Evolutionary conservation across 1,140 invertebrate species (phyloP).

Genomic region (Rhopalosiphum padi): DNA sequence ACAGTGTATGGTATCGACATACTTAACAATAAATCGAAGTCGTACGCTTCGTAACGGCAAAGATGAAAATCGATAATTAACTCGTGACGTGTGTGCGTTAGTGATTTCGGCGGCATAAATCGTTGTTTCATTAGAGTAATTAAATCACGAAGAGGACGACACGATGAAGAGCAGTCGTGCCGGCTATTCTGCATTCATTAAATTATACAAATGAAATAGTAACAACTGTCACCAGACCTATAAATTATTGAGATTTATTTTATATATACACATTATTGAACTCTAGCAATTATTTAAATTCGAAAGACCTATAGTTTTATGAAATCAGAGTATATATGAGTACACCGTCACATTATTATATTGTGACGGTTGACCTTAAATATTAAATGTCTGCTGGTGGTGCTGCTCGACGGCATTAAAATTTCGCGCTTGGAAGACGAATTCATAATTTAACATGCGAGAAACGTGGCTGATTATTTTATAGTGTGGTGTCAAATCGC

Average conservation of each 20-base stretch:
- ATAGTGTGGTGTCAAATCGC: not conserved
- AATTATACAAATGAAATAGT: conserved; percentile 27
- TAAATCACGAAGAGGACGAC: not conserved
- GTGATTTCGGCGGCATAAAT: not conserved
- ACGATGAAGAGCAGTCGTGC: not conserved
- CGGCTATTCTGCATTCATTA: no score
- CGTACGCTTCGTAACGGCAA: not conserved
- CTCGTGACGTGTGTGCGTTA: not conserved
- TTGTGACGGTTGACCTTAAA: not conserved
- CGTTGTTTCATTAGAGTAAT: not conserved
- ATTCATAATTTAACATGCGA: not conserved
- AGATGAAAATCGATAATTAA: conserved; percentile 20
- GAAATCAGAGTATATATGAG: not conserved
- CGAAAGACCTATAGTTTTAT: not conserved
- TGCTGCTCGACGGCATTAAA: not conserved
- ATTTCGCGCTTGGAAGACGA: not conserved
- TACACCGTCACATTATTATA: not conserved
- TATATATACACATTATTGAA: not conserved
- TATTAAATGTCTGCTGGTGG: not conserved
- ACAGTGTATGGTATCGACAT: no score
- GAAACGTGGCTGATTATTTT: not conserved
- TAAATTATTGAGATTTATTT: not conserved
- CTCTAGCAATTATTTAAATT: not conserved
- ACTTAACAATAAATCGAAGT: not conserved
- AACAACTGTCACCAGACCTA: not conserved